phyloP scores from a whole-genome alignment of 2,113 vertebrate genomes.

The Passer montanus region DNA sequence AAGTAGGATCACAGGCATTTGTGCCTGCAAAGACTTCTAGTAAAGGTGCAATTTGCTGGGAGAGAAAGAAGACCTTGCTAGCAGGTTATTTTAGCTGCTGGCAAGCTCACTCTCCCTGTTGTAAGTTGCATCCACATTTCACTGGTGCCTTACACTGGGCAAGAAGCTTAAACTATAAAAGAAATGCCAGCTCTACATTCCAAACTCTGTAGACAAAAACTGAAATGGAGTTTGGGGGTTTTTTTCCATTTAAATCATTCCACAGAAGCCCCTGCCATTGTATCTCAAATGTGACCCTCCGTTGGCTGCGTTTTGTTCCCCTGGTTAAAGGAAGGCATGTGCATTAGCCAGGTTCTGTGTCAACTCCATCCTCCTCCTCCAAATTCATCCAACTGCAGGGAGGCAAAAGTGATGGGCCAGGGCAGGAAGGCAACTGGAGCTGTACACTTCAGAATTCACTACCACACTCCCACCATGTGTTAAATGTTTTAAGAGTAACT shows the following conservation, averaged over 20 bases:
- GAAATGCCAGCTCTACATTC: background rate
- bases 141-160: background rate
- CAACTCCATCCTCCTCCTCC: background rate
- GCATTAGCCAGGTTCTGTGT: background rate
- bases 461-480: background rate
- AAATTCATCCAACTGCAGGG: background rate
- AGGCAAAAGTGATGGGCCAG: accelerated
- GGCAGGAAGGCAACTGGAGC: background rate
- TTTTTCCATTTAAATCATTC: background rate
- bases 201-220: background rate
- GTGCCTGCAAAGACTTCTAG: background rate
- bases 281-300: background rate
- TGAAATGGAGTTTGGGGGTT: background rate
- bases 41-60: background rate
- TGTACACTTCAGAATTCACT: background rate
- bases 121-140: background rate
- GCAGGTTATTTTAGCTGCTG: background rate
- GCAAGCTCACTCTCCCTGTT: background rate
- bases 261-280: background rate
- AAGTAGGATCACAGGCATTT: background rate
- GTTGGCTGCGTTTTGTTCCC: background rate
- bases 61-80: background rate
- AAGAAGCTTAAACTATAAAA: background rate
- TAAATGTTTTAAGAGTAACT: background rate
- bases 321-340: background rate